Evolutionary conservation across 2,113 vertebrate genomes (phyloP), one percentile per base, ranked within the genome.

Genomic region (Thinocorus orbignyianus): DNA sequence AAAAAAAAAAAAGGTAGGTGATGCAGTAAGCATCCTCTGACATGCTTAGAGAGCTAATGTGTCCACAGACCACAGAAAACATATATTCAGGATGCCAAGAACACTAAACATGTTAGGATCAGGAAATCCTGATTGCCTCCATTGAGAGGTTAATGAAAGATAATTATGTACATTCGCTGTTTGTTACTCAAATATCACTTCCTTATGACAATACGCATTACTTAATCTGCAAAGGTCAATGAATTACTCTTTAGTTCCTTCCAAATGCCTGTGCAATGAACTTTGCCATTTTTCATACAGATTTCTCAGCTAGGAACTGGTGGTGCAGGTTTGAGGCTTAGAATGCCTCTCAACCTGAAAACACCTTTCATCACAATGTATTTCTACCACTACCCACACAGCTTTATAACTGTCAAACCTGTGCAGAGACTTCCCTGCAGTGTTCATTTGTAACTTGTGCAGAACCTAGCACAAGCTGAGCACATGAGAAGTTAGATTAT

Each of bases 151-250:
- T 93, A 92, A 70, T 20, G 80, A 66, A 69, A 88, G 81, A 17
- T 18, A 91, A 86, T 49, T 57, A 83, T 94, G 96, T 95, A 84
- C 86, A 49, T 88, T 96, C 85, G 85, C 71, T 74, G 68, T 74
- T 92, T 80, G 88, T 85, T 72, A 92, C 91, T 94, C 85, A 86
- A 90, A 58, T 72, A 83, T 88, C 95, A 94, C 94, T 97, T 97
- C 97, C 97, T 97, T 92, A 58, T 81, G 92, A 96, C 88, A 96
- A 54, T 71, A 42, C 25, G 51, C 64, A 77, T 83, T 93, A 90
- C 81, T 52, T 94, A 54, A 91, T 88, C 83, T 88, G 77, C 93
- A 95, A 85, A 97, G 95, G 95, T 95, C 96, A 96, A 18, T 18
- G 54, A 54, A 85, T 90, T 80, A 57, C 76, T 92, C 95, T 86